phyloP scores from a whole-genome alignment of 2,113 vertebrate species.

The Oophaga pumilio region DNA sequence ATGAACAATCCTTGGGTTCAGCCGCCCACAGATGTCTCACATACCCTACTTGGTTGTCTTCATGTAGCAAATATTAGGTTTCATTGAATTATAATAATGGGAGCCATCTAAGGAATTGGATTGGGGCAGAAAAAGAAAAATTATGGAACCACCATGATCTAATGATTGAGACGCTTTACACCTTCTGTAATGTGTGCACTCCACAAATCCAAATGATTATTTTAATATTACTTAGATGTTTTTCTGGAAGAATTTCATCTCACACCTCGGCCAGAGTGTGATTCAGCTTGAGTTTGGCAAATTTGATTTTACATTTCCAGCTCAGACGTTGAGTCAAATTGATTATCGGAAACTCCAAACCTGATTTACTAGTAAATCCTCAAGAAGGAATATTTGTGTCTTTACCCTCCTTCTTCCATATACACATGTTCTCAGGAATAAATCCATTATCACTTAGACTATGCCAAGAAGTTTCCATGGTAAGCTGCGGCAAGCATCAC shows the following conservation, averaged over 20 bases:
- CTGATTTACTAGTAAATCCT: constrained; percentile 17
- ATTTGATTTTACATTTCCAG: constrained; percentile 15
- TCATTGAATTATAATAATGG: not conserved
- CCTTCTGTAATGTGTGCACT: not conserved
- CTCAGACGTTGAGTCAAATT: not conserved
- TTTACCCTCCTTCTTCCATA: not conserved
- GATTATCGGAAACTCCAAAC: constrained; percentile 23
- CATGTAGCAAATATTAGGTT: not conserved
- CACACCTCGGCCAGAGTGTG: not conserved
- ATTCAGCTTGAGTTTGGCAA: constrained; percentile 34
- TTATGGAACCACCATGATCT: not conserved
- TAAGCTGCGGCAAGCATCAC: not conserved
- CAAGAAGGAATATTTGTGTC: not conserved
- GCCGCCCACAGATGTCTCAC: not conserved
- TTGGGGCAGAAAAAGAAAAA: not conserved
- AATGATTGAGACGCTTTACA: not conserved
- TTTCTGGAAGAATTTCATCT: constrained; percentile 8
- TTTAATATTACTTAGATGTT: not conserved
- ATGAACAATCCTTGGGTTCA: constrained; percentile 9
- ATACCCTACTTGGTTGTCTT: not conserved
- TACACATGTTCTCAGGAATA: constrained; percentile 1
- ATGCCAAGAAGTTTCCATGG: constrained; percentile 22
- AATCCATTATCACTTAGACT: not conserved
- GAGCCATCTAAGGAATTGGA: not conserved
- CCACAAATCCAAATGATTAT: constrained; percentile 1